Percentiles rank a stretch among this genome's conserved stretches.
phyloP scores from a whole-genome alignment of 2,797 vertebrate species.

The Gobio occitaniae region DNA sequence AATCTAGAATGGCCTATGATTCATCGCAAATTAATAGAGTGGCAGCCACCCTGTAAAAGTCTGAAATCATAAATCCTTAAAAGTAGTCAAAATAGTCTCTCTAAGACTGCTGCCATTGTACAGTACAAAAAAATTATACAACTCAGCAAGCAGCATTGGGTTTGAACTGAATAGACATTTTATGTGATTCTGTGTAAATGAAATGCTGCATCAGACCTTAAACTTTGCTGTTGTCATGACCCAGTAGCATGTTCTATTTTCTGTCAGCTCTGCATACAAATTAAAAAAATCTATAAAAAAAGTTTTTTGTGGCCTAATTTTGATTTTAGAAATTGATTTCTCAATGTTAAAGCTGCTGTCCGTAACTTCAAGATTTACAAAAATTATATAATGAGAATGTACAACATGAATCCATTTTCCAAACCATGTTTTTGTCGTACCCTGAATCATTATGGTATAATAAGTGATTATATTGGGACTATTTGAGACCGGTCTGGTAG shows the following conservation, averaged over 20 bases:
- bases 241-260: background rate
- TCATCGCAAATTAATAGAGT: background rate
- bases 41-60: constrained; percentile 11
- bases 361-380: no score
- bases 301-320: no score
- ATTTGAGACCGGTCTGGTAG: no score
- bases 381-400: no score
- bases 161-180: background rate
- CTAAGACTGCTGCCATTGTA: background rate
- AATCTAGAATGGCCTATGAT: background rate
- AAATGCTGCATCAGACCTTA: background rate
- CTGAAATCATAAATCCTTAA: constrained; percentile 14
- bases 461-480: no score
- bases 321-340: no score
- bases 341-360: no score
- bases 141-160: background rate
- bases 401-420: no score
- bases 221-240: constrained; percentile 25
- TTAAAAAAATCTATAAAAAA: no score
- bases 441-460: no score
- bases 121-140: background rate
- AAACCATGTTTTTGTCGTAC: no score
- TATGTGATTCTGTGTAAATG: background rate
- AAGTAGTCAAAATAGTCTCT: constrained; percentile 16
- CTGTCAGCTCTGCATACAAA: background rate